Percentiles rank a stretch among this genome's conserved stretches.
Conservation (phyloP, 2,113 vertebrate genomes). For the Scatophagus argus region DNA sequence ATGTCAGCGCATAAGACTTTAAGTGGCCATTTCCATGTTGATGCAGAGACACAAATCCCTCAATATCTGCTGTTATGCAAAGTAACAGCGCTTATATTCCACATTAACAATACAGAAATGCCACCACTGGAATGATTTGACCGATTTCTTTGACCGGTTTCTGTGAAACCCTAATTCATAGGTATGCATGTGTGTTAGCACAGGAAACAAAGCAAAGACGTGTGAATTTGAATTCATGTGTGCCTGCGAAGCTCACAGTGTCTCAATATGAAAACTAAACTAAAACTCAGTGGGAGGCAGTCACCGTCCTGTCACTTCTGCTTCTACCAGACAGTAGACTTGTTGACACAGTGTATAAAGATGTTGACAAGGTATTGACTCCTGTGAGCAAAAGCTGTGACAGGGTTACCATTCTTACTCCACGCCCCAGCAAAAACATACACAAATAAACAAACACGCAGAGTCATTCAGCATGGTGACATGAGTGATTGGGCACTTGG, state of each 20-base stretch:
- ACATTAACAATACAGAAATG: conserved; percentile 28
- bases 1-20: conserved; percentile 23
- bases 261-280: conserved; percentile 35
- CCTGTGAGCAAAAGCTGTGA: conserved; percentile 53
- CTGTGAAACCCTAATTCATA: conserved; percentile 33
- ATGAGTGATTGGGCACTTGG: conserved; percentile 54
- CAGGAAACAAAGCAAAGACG: conserved; percentile 28
- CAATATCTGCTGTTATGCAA: conserved; percentile 26
- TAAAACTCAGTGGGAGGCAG: conserved; percentile 50
- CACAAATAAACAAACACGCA: conserved; percentile 47
- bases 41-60: conserved; percentile 22
- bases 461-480: conserved; percentile 47
- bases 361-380: conserved; percentile 75
- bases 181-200: conserved; percentile 30
- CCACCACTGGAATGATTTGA: conserved; percentile 15
- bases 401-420: conserved; percentile 43
- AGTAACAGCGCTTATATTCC: conserved; percentile 19
- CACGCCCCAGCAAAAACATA: conserved; percentile 30
- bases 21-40: conserved; percentile 27
- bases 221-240: conserved; percentile 28
- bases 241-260: not conserved
- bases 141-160: conserved; percentile 21
- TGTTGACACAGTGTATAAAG: conserved; percentile 65
- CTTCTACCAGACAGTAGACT: conserved; percentile 50
- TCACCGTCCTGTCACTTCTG: conserved; percentile 60